phyloP scores from a whole-genome alignment of 2,888 invertebrate species.

The Coecobrya sp. region DNA sequence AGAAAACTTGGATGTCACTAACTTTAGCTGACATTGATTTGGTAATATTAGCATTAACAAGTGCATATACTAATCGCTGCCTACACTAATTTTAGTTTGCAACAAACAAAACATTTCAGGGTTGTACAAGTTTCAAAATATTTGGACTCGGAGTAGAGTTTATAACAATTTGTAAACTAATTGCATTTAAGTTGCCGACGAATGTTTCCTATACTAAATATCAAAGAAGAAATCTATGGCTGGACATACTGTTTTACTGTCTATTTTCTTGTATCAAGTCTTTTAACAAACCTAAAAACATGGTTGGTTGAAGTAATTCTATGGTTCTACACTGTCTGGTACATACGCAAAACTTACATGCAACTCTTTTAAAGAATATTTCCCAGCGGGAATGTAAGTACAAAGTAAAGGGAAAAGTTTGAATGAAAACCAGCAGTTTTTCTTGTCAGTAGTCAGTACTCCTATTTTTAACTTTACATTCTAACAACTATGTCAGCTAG shows the following conservation, averaged over 20 bases:
- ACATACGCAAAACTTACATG: too few relatives aligned
- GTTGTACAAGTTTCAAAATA: too few relatives aligned
- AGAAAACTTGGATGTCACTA: background rate
- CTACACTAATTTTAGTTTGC: background rate
- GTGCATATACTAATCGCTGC: background rate
- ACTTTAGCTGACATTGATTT: conserved; percentile 26
- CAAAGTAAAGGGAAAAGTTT: conserved; percentile 26
- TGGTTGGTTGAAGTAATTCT: too few relatives aligned
- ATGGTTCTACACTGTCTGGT: too few relatives aligned
- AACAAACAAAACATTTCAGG: conserved; percentile 5
- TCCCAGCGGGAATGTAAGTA: conserved; percentile 50
- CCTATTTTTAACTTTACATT: conserved; percentile 40
- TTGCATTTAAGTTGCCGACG: background rate
- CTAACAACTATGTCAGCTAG: conserved; percentile 19
- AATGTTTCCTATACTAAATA: too few relatives aligned
- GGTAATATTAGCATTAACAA: background rate
- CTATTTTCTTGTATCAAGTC: background rate
- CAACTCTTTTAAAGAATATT: conserved; percentile 6
- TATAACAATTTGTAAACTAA: background rate
- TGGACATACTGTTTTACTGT: too few relatives aligned
- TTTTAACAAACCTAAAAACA: conserved; percentile 2
- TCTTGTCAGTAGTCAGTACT: background rate
- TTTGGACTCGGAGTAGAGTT: too few relatives aligned
- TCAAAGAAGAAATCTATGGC: too few relatives aligned
- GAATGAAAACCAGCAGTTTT: conserved; percentile 53